Conservation (phyloP, 2,888 invertebrate species). For the Allygus modestus region DNA sequence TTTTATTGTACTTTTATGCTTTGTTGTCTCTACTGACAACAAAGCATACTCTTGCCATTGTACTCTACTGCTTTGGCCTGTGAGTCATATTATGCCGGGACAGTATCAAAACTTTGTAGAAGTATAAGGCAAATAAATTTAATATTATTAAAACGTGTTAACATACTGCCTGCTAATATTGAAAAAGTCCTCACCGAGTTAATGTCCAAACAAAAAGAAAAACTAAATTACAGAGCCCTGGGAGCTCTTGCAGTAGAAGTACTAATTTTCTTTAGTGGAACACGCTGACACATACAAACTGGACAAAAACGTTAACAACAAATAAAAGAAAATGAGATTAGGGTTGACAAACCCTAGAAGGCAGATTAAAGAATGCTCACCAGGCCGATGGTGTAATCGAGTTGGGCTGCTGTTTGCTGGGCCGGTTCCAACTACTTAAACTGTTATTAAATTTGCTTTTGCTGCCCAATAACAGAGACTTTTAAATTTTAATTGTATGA, state of each 20-base stretch:
- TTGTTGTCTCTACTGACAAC: too few relatives aligned
- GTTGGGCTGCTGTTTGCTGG: not conserved
- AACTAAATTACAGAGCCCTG: not conserved
- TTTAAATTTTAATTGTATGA: not conserved
- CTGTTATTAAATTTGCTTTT: constrained; percentile 20
- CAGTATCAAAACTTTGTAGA: too few relatives aligned
- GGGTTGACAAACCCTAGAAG: constrained; percentile 33
- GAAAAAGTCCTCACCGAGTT: too few relatives aligned
- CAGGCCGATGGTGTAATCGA: not conserved
- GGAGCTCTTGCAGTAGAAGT: not conserved
- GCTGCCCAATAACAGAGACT: constrained; percentile 22
- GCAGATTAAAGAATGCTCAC: constrained; percentile 24
- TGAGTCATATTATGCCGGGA: too few relatives aligned
- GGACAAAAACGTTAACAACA: constrained; percentile 34
- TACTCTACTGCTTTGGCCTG: too few relatives aligned
- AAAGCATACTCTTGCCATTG: too few relatives aligned
- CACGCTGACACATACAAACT: constrained; percentile 18
- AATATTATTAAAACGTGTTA: too few relatives aligned
- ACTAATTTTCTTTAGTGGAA: constrained; percentile 12
- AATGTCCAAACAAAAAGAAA: not conserved
- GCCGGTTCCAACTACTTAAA: not conserved
- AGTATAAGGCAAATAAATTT: too few relatives aligned
- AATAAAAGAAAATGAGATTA: constrained; percentile 44
- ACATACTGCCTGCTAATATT: too few relatives aligned
- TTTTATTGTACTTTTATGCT: too few relatives aligned